Conservation (phyloP, 1,140 invertebrate genomes). For the Adoxophyes honmai region DNA sequence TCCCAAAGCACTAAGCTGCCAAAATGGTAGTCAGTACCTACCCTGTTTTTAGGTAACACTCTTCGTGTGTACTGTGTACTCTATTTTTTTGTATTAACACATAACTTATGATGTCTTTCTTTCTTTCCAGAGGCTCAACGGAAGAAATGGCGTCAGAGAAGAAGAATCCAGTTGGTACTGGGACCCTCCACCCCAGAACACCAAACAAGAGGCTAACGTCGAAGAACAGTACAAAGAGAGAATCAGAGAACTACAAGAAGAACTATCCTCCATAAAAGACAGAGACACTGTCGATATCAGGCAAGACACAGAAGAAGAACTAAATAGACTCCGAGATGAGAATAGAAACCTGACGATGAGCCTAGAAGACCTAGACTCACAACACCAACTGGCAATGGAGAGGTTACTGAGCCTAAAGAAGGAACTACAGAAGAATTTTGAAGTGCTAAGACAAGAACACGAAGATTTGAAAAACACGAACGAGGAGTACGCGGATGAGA, state of each 20-base stretch:
- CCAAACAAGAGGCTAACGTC: constrained; percentile 36
- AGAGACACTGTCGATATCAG: constrained; percentile 32
- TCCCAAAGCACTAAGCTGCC: too few species aligned
- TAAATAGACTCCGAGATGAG: constrained; percentile 65
- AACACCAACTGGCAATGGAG: constrained; percentile 84
- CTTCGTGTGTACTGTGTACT: too few species aligned
- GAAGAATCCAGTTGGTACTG: constrained; percentile 79
- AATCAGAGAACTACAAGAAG: constrained; percentile 57
- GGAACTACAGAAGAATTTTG: constrained; percentile 80
- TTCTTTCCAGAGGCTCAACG: constrained; percentile 56
- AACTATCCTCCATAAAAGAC: constrained; percentile 65
- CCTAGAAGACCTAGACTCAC: constrained; percentile 85
- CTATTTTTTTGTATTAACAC: too few species aligned
- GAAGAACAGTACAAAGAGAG: constrained; percentile 54
- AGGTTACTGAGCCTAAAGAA: constrained; percentile 80
- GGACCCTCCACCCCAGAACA: constrained; percentile 64
- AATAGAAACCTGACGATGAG: constrained; percentile 78
- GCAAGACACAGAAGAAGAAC: constrained; percentile 40
- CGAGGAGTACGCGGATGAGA: constrained; percentile 62
- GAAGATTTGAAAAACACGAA: constrained; percentile 75
- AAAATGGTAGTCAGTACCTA: too few species aligned
- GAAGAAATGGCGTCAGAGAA: constrained; percentile 65
- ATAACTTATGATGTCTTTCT: constrained; percentile 21
- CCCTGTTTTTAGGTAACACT: too few species aligned
- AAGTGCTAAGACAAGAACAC: constrained; percentile 77